A percentile compares a stretch with the other conserved stretches of the same genome.
Evolutionary conservation across 2,797 vertebrate species (phyloP).

Genomic region (Serranus cabrilla): DNA sequence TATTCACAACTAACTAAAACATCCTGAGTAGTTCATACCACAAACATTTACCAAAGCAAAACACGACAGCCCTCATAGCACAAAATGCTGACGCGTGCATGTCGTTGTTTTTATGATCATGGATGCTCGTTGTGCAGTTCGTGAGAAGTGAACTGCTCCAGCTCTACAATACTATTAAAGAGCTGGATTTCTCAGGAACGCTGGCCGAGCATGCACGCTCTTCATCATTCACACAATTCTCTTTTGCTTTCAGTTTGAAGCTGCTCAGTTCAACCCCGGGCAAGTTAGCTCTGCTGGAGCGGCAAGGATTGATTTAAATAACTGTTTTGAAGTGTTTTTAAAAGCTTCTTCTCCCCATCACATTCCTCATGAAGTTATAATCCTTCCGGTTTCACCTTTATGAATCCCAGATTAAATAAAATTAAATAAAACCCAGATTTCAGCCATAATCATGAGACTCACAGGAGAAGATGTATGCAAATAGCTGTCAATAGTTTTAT

Average conservation of each 20-base stretch:
- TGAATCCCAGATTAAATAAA: not conserved
- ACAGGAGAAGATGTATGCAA: constrained; percentile 16
- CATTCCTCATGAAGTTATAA: constrained; percentile 12
- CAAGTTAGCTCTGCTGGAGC: not conserved
- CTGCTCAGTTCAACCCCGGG: not conserved
- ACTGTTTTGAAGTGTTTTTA: not conserved
- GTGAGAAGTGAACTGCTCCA: constrained; percentile 30
- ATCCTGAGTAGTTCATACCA: constrained; percentile 52
- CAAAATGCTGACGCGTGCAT: constrained; percentile 39
- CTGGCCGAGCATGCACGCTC: not conserved
- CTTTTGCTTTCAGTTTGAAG: not conserved
- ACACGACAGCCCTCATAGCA: constrained; percentile 17
- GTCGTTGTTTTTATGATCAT: constrained; percentile 32
- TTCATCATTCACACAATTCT: constrained; percentile 14
- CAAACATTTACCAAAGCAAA: constrained; percentile 60
- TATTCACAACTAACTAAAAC: constrained; percentile 51
- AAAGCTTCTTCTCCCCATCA: constrained; percentile 8
- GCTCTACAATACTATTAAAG: constrained; percentile 21
- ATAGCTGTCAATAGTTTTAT: constrained; percentile 55
- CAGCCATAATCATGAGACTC: constrained; percentile 10
- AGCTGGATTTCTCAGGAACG: constrained; percentile 23
- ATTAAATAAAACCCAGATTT: not conserved
- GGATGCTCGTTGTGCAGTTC: constrained; percentile 21
- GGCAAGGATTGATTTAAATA: constrained; percentile 6
- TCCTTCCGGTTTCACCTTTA: constrained; percentile 22